Base-by-base conservation (phyloP, 1,140 invertebrate species). In the Drosophila tsacasi region DNA sequence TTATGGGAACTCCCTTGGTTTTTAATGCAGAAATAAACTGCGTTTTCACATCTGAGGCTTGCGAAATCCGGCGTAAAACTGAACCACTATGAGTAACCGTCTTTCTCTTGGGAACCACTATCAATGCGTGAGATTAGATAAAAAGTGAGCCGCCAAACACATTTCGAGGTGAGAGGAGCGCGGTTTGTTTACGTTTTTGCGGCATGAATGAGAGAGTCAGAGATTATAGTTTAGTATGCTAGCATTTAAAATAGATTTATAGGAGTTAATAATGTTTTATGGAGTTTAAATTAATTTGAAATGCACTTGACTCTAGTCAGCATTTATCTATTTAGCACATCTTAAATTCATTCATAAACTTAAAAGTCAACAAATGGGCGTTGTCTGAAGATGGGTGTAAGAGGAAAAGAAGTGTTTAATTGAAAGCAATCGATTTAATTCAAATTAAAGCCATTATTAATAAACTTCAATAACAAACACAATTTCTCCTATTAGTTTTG, bases 21-120 rank as follows among this genome's bases (percentile, higher is more conserved):
- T 23, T 44, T 13, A 7, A 25, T 12, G 8, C 6, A 10, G 3
- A 8, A 5, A n/a, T 13, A n/a, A 19, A 30, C 15, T 19, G 32
- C 21, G 35, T 25, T 13, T n/a, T 61, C 27, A 68, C 77, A 72
- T 84, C 62, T 55, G 72, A 17, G 47, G 30, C 42, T 84, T 57
- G 85, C 71, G 64, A 89, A 85, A 90, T 85, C 49, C 37, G 25
- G 30, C 27, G 49, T 50, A 46, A 63, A 64, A 90, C 85, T 89
- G 60, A 72, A 79, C 35, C 90, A 92, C 65, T 72, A 89, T 89
- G 85, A 89, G 85, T 89, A 89, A 83, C 64, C 64, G 27, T 12
- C 40, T 61, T 54, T 58, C 47, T 52, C 30, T 23, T 15, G 17
- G 49, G 12, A 67, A 19, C 47, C 23, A 60, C 52, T 78, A 73